Conservation (phyloP, 2,113 vertebrate species). For the Mesembrinibis cayennensis region DNA sequence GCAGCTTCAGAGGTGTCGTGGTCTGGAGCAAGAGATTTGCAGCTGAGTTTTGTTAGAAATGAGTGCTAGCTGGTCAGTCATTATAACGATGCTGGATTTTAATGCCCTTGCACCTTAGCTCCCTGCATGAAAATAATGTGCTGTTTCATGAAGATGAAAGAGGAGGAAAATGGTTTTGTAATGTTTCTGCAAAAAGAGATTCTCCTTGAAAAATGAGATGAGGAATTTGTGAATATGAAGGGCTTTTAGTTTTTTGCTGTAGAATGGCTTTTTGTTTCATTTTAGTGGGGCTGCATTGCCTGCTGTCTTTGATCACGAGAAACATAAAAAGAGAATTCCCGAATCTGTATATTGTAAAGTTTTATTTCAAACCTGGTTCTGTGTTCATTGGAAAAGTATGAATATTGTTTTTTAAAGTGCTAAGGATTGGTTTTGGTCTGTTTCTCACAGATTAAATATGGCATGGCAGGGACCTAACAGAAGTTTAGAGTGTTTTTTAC, state of each 20-base stretch:
- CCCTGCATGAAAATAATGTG: not conserved
- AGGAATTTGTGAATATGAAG: not conserved
- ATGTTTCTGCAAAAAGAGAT: constrained; percentile 15
- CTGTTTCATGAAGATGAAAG: constrained; percentile 27
- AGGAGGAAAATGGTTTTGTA: not conserved
- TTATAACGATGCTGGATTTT: not conserved
- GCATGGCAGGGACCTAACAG: not conserved
- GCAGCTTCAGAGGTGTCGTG: not conserved
- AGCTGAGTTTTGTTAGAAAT: not conserved
- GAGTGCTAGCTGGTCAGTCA: not conserved
- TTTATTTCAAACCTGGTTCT: not conserved
- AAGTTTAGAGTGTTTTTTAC: not conserved
- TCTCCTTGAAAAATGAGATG: not conserved
- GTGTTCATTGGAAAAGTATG: not conserved
- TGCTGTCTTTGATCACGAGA: not conserved
- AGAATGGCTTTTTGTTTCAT: not conserved
- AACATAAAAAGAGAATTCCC: not conserved
- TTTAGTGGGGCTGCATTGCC: not conserved
- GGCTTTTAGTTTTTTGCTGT: not conserved
- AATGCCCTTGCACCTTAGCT: constrained; percentile 5
- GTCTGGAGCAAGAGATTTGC: not conserved
- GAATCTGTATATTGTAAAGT: not conserved
- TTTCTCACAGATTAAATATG: not conserved
- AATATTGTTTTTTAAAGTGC: not conserved
- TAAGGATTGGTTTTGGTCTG: not conserved